Base-by-base conservation (phyloP, 2,888 invertebrate species). In the Creontiades dilutus region DNA sequence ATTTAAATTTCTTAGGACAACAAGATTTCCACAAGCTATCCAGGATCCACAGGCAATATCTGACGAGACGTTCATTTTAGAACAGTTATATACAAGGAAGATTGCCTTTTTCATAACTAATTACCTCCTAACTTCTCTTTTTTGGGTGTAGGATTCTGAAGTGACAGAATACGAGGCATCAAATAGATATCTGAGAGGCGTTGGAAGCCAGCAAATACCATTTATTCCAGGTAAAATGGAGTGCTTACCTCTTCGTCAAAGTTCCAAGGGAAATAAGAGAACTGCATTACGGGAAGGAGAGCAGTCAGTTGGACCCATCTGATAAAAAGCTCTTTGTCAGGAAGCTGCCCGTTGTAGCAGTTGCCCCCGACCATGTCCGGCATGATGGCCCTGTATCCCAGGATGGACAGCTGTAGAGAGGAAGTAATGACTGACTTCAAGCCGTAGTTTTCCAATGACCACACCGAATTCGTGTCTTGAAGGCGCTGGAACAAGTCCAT, bases 301-400 rank as follows among this genome's bases (percentile, higher is more conserved):
- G 95, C 95, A 90, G 96, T 96, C 0, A 96, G 95, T 92, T 97
- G 96, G 78, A 96, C 94, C 97, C 97, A 97, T 92, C 97, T 94
- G 47, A 97, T 95, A 92, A 96, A 96, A 85, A 96, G 93, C 92
- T 96, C 96, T 90, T 95, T 95, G 0, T 95, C 94, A 52, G 52
- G 52, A 0, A 93, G 92, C 27, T 94, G 94, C 80, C 94, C 94
- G n/a, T 94, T 94, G 92, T 94, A 95, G 0, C 95, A 95, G 91
- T 95, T 96, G 0, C 96, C 96, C 0, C 96, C 96, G 82, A 96
- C 95, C 96, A 97, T 97, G 92, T 97, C 97, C 0, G 97, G 97
- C 14, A 97, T 93, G 7, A 97, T 96, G 92, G 95, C 94, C 0
- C 96, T 95, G 93, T 96, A 96, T 0, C 96, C 96, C 90, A 95